phyloP scores from a whole-genome alignment of 2,113 vertebrate species.

The Eidolon helvum region DNA sequence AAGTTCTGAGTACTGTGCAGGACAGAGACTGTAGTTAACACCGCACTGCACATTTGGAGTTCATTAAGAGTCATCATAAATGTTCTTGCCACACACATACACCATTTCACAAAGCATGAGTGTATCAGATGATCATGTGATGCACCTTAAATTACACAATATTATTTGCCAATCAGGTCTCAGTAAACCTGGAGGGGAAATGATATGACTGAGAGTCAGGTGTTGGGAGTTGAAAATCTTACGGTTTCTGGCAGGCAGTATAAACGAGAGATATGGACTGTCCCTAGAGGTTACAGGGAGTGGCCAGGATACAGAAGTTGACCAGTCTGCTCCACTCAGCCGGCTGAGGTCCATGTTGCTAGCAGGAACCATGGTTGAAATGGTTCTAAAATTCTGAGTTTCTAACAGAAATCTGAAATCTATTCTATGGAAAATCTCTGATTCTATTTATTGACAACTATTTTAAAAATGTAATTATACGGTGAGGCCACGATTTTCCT shows the following conservation, averaged over 20 bases:
- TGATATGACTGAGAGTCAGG: neutral
- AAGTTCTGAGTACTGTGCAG: neutral
- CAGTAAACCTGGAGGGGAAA: neutral
- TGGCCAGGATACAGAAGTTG: too few species aligned
- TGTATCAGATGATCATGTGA: neutral
- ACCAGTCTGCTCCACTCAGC: too few species aligned
- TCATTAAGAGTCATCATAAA: neutral
- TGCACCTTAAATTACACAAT: neutral
- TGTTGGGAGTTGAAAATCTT: neutral
- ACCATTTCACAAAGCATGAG: neutral
- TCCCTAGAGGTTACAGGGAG: neutral
- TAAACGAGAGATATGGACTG: neutral
- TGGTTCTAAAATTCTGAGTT: neutral
- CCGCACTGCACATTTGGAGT: neutral
- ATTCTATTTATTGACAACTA: neutral
- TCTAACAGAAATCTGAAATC: neutral
- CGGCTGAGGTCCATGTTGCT: too few species aligned
- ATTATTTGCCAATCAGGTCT: neutral
- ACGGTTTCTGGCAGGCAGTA: neutral
- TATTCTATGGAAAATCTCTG: neutral
- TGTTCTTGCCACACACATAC: neutral
- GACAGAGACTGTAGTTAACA: neutral
- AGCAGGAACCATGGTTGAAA: neutral
- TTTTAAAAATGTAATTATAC: neutral
- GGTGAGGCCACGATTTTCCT: neutral